Percentiles rank a stretch among this genome's conserved stretches.
These are phyloP conservation scores for Drosophila multiciliata DNA, from an alignment of 2,888 invertebrate genomes.

Conservation along the genomic window DNA sequence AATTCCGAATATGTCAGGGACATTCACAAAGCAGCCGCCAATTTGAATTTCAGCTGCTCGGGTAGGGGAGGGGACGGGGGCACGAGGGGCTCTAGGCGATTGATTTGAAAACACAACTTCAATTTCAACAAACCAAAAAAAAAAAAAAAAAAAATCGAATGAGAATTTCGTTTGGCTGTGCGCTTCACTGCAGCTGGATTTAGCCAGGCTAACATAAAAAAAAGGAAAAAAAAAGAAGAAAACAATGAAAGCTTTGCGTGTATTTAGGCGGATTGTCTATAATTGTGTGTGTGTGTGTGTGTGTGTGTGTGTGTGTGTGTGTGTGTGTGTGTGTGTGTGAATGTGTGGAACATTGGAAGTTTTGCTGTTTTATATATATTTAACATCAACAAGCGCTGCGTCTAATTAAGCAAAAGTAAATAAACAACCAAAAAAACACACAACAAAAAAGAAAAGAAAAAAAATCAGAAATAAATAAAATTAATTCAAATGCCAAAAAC, in stretches of 20 bases:
- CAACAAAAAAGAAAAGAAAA: slow-evolving; percentile 7
- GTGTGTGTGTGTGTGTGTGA: slow-evolving; percentile 7
- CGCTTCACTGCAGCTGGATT: slow-evolving; percentile 31
- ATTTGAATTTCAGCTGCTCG: slow-evolving; percentile 15
- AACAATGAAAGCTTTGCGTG: slow-evolving; percentile 57
- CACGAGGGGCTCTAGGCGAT: not conserved
- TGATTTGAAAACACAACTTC: slow-evolving; percentile 12
- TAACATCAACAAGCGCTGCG: slow-evolving; percentile 42
- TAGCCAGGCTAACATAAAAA: slow-evolving; percentile 3
- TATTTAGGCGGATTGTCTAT: slow-evolving; percentile 58
- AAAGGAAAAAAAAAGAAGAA: not conserved
- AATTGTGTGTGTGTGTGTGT: slow-evolving; percentile 23
- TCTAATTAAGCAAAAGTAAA: slow-evolving; percentile 68
- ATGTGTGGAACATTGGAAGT: slow-evolving; percentile 13
- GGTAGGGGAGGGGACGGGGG: not conserved
- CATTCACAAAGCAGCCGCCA: slow-evolving; percentile 18
- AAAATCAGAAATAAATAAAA: slow-evolving; percentile 68
- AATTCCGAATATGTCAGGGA: slow-evolving; percentile 14
- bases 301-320: slow-evolving; percentile 7
- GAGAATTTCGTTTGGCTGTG: slow-evolving; percentile 36
- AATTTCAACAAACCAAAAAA: slow-evolving; percentile 15
- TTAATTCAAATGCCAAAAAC: slow-evolving; percentile 71
- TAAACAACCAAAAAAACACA: slow-evolving; percentile 47
- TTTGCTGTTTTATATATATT: slow-evolving; percentile 27
- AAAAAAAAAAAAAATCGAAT: slow-evolving; percentile 18